Evolutionary conservation across 53 echinoderm and acorn worm genomes (phyloP), one percentile per base, ranked within the genome.

Genomic region (Echinarachnius parma): DNA sequence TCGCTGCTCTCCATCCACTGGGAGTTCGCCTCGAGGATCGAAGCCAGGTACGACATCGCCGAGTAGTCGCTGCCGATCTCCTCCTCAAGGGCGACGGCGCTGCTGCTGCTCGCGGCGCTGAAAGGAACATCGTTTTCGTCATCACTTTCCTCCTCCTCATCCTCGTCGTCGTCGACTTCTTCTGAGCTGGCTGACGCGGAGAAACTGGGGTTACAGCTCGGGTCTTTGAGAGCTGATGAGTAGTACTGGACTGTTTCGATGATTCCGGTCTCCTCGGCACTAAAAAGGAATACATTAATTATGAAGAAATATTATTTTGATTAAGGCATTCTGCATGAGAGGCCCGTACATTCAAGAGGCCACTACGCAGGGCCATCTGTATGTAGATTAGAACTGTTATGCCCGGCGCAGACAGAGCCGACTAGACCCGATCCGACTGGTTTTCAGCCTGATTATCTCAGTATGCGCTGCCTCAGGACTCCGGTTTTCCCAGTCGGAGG

Each of bases 241-340:
- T 72, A 72, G 56, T 72, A 72, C 14, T 72, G 31, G 16, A 72
- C 72, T 3, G 72, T 54, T 42, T 56, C 26, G 26, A 72, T 54
- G 42, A 72, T 54, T 0, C 56, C 72, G 35, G 44, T 55, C 7
- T 72, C 72, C 4, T 20, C 52, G 29, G 48, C 52, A 13, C 68
- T 68, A n/a, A 9, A 28, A 46, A 19, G 39, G 14, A 39, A 33
- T 21, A 61, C 16, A 35, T 11, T 8, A 21, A 28, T n/a, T n/a
- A n/a, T n/a, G n/a, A n/a, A n/a, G n/a, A n/a, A n/a, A n/a, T n/a
- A n/a, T n/a, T n/a, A n/a, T n/a, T n/a, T n/a, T n/a, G n/a, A n/a
- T n/a, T n/a, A n/a, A n/a, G n/a, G n/a, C 23, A 61, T 33, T 61
- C 5, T 39, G 13, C 7, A 39, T 39, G 42, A 39, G 7, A 13